These are phyloP conservation scores for Apeltes quadracus DNA, from an alignment of 2,113 vertebrate genomes.

Conservation along the genomic window DNA sequence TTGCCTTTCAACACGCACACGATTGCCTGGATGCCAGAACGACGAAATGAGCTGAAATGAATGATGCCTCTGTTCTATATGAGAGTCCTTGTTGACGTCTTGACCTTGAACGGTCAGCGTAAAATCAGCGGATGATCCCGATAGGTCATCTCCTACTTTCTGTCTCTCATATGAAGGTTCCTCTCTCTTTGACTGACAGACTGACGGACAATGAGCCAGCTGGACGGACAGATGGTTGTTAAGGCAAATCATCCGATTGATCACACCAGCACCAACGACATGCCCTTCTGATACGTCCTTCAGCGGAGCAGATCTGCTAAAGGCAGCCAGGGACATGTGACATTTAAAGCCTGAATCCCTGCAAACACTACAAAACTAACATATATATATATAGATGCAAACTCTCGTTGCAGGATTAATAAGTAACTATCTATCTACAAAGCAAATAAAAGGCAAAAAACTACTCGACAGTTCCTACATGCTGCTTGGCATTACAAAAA, in stretches of 20 bases:
- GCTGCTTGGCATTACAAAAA: not conserved
- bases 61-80: conserved; percentile 5
- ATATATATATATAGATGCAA: no score
- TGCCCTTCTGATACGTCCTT: not conserved
- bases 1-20: conserved; percentile 8
- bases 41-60: conserved; percentile 1
- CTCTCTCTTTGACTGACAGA: conserved; percentile 26
- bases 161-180: conserved; percentile 12
- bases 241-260: conserved; percentile 3
- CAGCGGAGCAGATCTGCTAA: not conserved
- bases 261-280: not conserved
- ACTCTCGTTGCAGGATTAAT: no score
- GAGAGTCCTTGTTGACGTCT: conserved; percentile 1
- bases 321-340: not conserved
- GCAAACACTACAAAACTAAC: not conserved
- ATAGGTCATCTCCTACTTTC: conserved; percentile 3
- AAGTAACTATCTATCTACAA: not conserved
- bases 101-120: not conserved
- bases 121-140: conserved; percentile 8
- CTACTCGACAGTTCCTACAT: not conserved
- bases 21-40: not conserved
- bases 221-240: conserved; percentile 67
- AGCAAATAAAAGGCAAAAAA: not conserved
- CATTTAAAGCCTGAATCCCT: not conserved
- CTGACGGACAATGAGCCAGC: conserved; percentile 56